phyloP scores from a whole-genome alignment of 2,888 invertebrate genomes.

The Tenthredo amoena region DNA sequence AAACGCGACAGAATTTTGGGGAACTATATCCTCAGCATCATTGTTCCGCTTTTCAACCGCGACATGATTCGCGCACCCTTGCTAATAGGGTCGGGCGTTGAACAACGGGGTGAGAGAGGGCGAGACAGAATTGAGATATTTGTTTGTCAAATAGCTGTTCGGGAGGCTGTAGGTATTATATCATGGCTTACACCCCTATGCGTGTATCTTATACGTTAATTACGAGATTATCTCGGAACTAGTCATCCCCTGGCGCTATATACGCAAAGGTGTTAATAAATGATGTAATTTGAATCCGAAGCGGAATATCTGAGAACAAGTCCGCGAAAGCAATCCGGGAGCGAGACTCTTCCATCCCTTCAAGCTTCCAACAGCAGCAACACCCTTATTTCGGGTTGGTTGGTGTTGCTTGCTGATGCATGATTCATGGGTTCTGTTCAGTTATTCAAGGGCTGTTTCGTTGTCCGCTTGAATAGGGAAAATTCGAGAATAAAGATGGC shows the following conservation, averaged over 20 bases:
- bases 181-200: background rate
- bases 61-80: conserved; percentile 3
- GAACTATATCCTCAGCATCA: background rate
- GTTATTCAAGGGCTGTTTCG: conserved; percentile 19
- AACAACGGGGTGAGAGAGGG: background rate
- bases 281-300: background rate
- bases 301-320: background rate
- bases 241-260: background rate
- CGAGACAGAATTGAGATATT: background rate
- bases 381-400: conserved; percentile 1
- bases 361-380: background rate
- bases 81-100: background rate
- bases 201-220: background rate
- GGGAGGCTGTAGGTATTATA: background rate
- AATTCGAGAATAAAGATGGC: conserved; percentile 31
- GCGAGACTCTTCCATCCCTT: background rate
- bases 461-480: background rate
- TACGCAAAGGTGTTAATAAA: background rate
- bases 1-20: background rate
- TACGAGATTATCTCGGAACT: background rate
- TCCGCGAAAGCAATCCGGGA: background rate
- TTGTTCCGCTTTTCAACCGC: conserved; percentile 20
- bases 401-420: background rate
- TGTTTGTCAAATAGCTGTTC: background rate
- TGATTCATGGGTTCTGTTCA: conserved; percentile 11